Conservation (phyloP, 2,888 invertebrate genomes). For the Xanthorhoe designata region DNA sequence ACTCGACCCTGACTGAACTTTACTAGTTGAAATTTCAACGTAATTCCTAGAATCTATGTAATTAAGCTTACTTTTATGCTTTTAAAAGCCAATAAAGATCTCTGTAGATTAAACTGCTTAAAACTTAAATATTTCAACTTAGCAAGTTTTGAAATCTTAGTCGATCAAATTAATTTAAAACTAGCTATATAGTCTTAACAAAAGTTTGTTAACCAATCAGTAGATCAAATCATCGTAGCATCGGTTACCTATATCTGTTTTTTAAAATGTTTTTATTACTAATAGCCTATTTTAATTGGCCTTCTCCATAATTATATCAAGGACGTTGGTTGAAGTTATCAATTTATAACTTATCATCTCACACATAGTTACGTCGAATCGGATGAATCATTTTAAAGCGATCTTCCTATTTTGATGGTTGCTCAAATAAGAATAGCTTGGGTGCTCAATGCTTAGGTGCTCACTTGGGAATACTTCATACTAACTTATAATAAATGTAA, state of each 20-base stretch:
- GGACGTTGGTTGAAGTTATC: too few relatives aligned
- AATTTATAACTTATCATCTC: too few relatives aligned
- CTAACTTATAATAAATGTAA: too few relatives aligned
- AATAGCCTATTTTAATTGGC: too few relatives aligned
- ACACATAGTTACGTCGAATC: too few relatives aligned
- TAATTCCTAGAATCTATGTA: background rate
- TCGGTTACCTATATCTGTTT: background rate
- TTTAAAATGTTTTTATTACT: too few relatives aligned
- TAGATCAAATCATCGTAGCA: background rate
- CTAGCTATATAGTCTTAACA: background rate
- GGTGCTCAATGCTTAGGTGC: too few relatives aligned
- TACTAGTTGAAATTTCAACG: background rate
- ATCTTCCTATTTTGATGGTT: too few relatives aligned
- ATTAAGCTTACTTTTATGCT: background rate
- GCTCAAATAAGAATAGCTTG: too few relatives aligned
- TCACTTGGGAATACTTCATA: too few relatives aligned
- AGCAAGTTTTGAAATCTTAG: slow-evolving; percentile 1
- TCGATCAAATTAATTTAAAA: background rate
- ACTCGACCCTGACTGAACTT: background rate
- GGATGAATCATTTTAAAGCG: too few relatives aligned
- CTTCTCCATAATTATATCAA: too few relatives aligned
- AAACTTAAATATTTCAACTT: background rate
- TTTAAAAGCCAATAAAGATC: slow-evolving; percentile 1
- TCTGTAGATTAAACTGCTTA: background rate
- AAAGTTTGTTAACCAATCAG: background rate